Evolutionary conservation across 2,797 vertebrate species (phyloP).

Genomic region (Leptoclinus maculatus): DNA sequence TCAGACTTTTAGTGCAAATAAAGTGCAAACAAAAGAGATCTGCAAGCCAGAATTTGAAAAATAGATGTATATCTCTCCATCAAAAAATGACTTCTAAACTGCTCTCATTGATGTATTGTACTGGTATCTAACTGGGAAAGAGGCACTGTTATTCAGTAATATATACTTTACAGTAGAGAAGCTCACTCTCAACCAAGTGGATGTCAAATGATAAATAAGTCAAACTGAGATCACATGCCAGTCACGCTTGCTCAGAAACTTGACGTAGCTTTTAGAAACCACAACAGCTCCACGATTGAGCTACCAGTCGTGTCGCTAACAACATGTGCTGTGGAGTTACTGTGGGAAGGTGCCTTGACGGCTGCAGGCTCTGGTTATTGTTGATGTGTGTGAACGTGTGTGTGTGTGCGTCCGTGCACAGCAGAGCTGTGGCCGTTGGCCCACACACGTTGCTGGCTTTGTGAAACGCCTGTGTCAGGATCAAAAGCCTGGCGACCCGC

Average conservation of each 20-base stretch:
- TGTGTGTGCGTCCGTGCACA: conserved; percentile 37
- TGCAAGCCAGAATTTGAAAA: neutral
- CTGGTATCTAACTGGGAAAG: neutral
- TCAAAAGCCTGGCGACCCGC: conserved; percentile 74
- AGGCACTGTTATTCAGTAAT: neutral
- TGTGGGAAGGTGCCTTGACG: conserved; percentile 74
- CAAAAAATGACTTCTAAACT: neutral
- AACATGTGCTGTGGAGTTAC: conserved; percentile 73
- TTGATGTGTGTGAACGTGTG: conserved; percentile 38
- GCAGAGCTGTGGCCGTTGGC: conserved; percentile 61
- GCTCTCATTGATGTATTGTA: neutral
- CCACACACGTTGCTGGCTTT: conserved; percentile 82
- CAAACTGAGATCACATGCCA: conserved; percentile 41
- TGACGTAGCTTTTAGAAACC: conserved; percentile 44
- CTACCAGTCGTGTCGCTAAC: conserved; percentile 67
- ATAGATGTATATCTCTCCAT: neutral
- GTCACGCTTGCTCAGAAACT: conserved; percentile 43
- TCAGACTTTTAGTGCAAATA: neutral
- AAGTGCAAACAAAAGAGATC: neutral
- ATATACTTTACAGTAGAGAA: neutral
- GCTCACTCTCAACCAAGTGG: conserved; percentile 1
- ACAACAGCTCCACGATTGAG: conserved; percentile 68
- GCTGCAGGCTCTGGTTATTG: conserved; percentile 56
- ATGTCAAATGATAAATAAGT: conserved; percentile 29
- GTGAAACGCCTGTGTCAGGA: conserved; percentile 73